Evolutionary conservation across 2,113 vertebrate genomes (phyloP).

Genomic region (Toxotes chatareus): DNA sequence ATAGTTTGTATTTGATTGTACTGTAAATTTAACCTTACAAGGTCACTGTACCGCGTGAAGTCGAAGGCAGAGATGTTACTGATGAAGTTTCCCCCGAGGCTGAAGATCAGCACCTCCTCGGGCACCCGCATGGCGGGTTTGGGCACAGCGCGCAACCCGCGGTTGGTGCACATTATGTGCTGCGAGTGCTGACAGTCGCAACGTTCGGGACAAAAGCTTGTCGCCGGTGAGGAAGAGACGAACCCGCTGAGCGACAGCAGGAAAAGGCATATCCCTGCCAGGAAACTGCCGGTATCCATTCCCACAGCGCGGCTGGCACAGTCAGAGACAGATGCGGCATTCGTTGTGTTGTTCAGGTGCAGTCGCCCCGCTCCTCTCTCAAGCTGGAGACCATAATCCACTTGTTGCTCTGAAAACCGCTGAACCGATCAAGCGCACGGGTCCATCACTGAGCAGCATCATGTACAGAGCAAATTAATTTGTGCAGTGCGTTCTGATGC

Average conservation of each 20-base stretch:
- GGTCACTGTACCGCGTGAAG: conserved; percentile 87
- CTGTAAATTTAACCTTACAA: conserved; percentile 92
- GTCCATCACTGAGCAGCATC: conserved; percentile 32
- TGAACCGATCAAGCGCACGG: conserved; percentile 1
- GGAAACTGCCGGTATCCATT: conserved; percentile 64
- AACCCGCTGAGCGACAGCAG: conserved; percentile 72
- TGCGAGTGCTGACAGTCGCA: conserved; percentile 94
- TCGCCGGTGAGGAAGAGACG: conserved; percentile 56
- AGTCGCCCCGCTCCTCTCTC: conserved; percentile 43
- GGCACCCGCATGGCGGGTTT: conserved; percentile 76
- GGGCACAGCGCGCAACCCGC: conserved; percentile 90
- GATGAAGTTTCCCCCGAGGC: conserved; percentile 95
- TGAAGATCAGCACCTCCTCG: conserved; percentile 89
- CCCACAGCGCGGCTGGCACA: conserved; percentile 48
- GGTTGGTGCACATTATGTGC: conserved; percentile 93
- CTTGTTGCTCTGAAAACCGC: conserved; percentile 11
- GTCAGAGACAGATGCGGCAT: conserved; percentile 37
- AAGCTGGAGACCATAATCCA: conserved; percentile 57
- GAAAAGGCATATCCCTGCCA: conserved; percentile 76
- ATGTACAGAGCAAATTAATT: conserved; percentile 31
- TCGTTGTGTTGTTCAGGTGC: conserved; percentile 65
- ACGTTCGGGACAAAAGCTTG: conserved; percentile 88
- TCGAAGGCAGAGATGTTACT: conserved; percentile 90
- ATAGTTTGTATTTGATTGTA: conserved; percentile 92
- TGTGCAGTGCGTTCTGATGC: conserved; percentile 53